Percentiles rank a stretch among this genome's conserved stretches.
phyloP scores from a whole-genome alignment of 2,113 vertebrate genomes.

The Ancistrus triradiatus region DNA sequence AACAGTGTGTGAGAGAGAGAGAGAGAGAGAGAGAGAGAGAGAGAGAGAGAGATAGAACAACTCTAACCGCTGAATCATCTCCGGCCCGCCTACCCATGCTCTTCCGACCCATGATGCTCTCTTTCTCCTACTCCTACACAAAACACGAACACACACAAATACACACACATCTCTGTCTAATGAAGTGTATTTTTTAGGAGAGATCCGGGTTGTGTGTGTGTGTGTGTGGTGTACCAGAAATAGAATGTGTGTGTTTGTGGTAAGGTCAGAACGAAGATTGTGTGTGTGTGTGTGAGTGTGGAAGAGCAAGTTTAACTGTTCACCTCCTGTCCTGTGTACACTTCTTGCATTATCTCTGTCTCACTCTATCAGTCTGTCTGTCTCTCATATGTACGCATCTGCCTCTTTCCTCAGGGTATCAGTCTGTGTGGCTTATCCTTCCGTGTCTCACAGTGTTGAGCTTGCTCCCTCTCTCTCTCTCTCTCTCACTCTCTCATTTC shows the following conservation, averaged over 20 bases:
- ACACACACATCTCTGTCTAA: slow-evolving; percentile 6
- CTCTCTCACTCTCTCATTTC: background rate
- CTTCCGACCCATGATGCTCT: slow-evolving; percentile 28
- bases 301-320: slow-evolving; percentile 13
- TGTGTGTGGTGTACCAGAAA: background rate
- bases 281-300: too few species aligned
- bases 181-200: background rate
- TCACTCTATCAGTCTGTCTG: background rate
- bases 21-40: background rate
- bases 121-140: slow-evolving; percentile 17
- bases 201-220: background rate
- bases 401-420: too few species aligned
- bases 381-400: too few species aligned
- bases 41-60: background rate
- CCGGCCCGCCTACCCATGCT: slow-evolving; percentile 21
- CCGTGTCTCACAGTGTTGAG: too few species aligned
- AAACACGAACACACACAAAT: slow-evolving; percentile 7
- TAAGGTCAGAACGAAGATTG: background rate
- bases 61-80: slow-evolving; percentile 28
- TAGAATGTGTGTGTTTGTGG: background rate
- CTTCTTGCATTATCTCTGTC: background rate
- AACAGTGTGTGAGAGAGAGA: background rate
- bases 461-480: background rate
- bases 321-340: slow-evolving; percentile 15
- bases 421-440: too few species aligned